Percentiles rank a stretch among this genome's conserved stretches.
Evolutionary conservation across 37 sponge, comb jelly and placozoan species (phyloP).

Genomic region (Ephydatia muelleri): DNA sequence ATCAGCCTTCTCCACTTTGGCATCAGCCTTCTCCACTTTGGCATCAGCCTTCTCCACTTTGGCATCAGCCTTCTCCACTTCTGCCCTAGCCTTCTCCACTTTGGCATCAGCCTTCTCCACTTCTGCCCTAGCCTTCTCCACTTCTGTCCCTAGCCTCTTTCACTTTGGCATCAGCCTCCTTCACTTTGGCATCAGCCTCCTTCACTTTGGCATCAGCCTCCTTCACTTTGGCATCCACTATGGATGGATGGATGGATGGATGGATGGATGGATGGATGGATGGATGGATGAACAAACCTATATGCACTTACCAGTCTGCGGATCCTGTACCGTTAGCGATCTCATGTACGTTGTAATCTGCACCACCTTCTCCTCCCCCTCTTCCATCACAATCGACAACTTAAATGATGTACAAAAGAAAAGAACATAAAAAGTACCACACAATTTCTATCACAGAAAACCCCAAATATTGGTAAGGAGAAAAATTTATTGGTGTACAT

Average conservation of each 20-base stretch:
- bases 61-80: too few species aligned
- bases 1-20: too few species aligned
- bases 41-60: too few species aligned
- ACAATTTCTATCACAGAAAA: slow-evolving; percentile 1
- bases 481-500: slow-evolving; percentile 1
- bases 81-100: too few species aligned
- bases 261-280: slow-evolving; percentile 1
- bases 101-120: too few species aligned
- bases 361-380: background rate
- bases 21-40: too few species aligned
- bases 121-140: too few species aligned
- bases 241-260: slow-evolving; percentile 1
- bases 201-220: too few species aligned
- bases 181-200: too few species aligned
- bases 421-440: background rate
- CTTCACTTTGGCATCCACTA: background rate
- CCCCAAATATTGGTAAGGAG: background rate
- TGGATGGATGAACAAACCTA: background rate
- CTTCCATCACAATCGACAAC: background rate
- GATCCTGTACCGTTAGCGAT: background rate
- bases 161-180: too few species aligned
- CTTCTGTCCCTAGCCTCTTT: too few species aligned
- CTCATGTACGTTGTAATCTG: background rate
- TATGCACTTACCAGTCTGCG: slow-evolving; percentile 1
- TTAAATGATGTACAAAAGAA: slow-evolving; percentile 1